Evolutionary conservation across 2,113 vertebrate genomes (phyloP).

Genomic region (Phyllostomus hastatus): DNA sequence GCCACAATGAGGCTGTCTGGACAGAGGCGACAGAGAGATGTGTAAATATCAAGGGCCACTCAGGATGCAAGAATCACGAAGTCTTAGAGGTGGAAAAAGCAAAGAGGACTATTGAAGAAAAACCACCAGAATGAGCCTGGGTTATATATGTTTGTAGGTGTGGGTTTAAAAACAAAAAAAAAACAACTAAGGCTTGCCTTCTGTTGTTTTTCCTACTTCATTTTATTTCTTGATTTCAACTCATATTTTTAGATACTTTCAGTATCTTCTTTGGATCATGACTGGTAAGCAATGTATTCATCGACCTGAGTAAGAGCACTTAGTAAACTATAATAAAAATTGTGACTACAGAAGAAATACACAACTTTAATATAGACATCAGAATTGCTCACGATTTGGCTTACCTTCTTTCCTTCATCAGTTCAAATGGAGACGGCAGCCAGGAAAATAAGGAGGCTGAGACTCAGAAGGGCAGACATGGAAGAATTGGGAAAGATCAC

Average conservation of each 20-base stretch:
- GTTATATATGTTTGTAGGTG: neutral
- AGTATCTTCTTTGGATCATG: neutral
- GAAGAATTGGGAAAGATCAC: neutral
- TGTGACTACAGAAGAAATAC: neutral
- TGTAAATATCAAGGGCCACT: neutral
- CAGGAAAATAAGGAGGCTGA: neutral
- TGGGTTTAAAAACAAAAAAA: neutral
- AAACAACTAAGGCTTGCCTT: neutral
- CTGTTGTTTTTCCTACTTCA: neutral
- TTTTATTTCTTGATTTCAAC: neutral
- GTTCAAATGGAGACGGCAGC: neutral
- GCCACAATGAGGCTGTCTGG: too few relatives aligned
- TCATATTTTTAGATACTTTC: neutral
- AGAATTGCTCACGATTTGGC: neutral
- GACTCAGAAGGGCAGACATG: neutral
- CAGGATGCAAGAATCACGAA: neutral
- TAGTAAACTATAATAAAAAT: neutral
- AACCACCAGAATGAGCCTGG: neutral
- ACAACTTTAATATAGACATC: neutral
- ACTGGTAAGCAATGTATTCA: neutral
- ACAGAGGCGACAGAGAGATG: neutral
- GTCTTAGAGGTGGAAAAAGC: neutral
- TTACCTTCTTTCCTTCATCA: neutral
- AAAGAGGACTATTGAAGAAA: neutral
- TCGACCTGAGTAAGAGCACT: neutral